Percentiles rank a stretch among this genome's conserved stretches.
These are phyloP conservation scores for Pygocentrus nattereri DNA, from an alignment of 2,797 vertebrate species.

Conservation along the genomic window DNA sequence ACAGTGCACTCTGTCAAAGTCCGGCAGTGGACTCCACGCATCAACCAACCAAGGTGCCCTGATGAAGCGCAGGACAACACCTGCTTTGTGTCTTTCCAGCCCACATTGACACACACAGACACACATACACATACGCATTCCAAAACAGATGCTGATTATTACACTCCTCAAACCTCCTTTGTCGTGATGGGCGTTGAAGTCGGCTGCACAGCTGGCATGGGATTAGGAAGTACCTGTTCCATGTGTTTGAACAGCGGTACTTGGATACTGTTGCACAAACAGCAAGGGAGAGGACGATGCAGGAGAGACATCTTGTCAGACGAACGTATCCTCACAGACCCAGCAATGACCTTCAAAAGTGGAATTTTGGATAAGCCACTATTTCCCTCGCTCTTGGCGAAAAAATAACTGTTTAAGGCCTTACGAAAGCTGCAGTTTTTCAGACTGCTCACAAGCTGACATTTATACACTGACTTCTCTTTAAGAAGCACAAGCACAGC, in stretches of 20 bases:
- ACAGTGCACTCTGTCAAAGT: constrained; percentile 24
- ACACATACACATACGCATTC: not conserved
- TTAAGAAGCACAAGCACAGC: constrained; percentile 60
- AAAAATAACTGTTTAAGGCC: not conserved
- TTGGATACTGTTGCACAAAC: not conserved
- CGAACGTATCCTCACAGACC: not conserved
- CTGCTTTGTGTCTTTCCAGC: constrained; percentile 19
- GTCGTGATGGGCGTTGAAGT: constrained; percentile 22
- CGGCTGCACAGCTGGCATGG: constrained; percentile 33
- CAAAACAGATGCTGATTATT: constrained; percentile 47
- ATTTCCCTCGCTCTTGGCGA: not conserved
- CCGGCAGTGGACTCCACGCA: not conserved
- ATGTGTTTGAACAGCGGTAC: not conserved
- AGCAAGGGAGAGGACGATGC: constrained; percentile 18
- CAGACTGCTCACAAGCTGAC: not conserved
- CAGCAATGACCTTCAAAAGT: not conserved
- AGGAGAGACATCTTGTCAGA: not conserved
- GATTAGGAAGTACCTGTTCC: constrained; percentile 25
- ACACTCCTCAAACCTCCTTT: constrained; percentile 63
- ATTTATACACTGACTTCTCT: not conserved
- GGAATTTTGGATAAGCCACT: not conserved
- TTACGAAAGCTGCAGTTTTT: not conserved
- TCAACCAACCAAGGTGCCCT: constrained; percentile 18
- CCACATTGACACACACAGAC: constrained; percentile 10
- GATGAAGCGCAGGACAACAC: constrained; percentile 26